phyloP scores from a whole-genome alignment of 2,797 vertebrate genomes.

The Lutjanus argentimaculatus region DNA sequence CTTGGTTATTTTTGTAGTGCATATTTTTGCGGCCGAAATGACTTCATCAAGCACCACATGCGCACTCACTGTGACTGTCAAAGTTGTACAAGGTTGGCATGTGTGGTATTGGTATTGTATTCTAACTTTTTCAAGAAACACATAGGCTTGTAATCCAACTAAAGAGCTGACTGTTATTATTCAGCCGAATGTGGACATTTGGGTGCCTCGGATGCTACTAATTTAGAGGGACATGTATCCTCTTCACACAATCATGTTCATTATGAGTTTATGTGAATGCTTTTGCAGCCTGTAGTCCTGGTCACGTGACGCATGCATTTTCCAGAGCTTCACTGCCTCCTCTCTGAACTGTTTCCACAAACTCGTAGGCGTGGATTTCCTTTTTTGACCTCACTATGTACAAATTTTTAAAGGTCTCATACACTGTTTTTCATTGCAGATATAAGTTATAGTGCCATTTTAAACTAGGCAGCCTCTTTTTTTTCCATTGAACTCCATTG shows the following conservation, averaged over 20 bases:
- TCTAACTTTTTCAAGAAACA: not conserved
- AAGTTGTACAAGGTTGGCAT: not conserved
- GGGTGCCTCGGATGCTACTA: not conserved
- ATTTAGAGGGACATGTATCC: not conserved
- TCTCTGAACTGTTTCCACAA: conserved; percentile 37
- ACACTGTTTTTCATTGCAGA: not conserved
- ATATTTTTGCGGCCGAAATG: not conserved
- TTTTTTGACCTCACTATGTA: conserved; percentile 20
- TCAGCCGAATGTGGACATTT: not conserved
- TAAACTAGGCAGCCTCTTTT: not conserved
- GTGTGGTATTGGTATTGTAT: not conserved
- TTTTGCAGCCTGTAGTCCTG: not conserved
- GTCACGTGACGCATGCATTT: not conserved
- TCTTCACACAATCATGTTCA: conserved; percentile 9
- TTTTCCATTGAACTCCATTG: too few relatives aligned
- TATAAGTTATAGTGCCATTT: not conserved
- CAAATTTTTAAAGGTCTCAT: not conserved
- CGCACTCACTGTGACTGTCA: not conserved
- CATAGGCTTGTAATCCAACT: not conserved
- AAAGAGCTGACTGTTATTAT: not conserved
- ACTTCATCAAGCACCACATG: not conserved
- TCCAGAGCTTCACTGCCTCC: conserved; percentile 2
- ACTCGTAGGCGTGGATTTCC: conserved; percentile 49
- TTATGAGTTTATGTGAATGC: not conserved
- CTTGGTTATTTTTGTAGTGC: conserved; percentile 7